Percentiles rank a stretch among this genome's conserved stretches.
Evolutionary conservation across 2,797 vertebrate genomes (phyloP).

Genomic region (Brachyrhaphis roseni): DNA sequence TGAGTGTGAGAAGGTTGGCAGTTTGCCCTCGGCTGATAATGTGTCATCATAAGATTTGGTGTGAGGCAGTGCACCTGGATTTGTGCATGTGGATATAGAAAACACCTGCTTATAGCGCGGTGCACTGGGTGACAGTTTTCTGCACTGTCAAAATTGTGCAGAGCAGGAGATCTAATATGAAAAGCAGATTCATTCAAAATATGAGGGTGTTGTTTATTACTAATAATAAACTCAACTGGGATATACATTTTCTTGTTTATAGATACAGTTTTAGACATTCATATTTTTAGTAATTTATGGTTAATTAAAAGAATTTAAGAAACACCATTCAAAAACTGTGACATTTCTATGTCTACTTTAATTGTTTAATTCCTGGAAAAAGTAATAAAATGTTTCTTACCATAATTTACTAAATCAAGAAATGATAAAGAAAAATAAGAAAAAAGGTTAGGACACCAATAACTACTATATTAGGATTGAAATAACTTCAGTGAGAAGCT

Average conservation of each 20-base stretch:
- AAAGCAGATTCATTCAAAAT: not conserved
- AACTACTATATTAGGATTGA: not conserved
- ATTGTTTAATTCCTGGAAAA: not conserved
- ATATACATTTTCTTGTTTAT: not conserved
- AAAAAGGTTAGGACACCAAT: not conserved
- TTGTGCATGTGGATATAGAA: conserved; percentile 19
- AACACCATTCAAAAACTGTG: not conserved
- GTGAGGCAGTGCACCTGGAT: conserved; percentile 46
- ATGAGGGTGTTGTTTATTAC: not conserved
- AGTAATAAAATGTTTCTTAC: not conserved
- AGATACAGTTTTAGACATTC: not conserved
- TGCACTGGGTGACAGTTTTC: not conserved
- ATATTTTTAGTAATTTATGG: not conserved
- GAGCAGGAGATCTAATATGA: not conserved
- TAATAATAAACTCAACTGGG: not conserved
- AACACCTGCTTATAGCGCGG: conserved; percentile 30
- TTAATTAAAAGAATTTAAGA: not conserved
- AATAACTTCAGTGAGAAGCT: too few relatives aligned
- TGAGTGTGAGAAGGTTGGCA: conserved; percentile 56
- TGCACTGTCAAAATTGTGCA: not conserved
- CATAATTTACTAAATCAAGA: not conserved
- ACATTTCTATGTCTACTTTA: not conserved
- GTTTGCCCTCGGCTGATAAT: conserved; percentile 62
- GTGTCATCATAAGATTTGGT: conserved; percentile 55
- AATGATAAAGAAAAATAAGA: not conserved